Evolutionary conservation across 1,140 invertebrate genomes (phyloP).

Genomic region (Drosophila mauritiana): DNA sequence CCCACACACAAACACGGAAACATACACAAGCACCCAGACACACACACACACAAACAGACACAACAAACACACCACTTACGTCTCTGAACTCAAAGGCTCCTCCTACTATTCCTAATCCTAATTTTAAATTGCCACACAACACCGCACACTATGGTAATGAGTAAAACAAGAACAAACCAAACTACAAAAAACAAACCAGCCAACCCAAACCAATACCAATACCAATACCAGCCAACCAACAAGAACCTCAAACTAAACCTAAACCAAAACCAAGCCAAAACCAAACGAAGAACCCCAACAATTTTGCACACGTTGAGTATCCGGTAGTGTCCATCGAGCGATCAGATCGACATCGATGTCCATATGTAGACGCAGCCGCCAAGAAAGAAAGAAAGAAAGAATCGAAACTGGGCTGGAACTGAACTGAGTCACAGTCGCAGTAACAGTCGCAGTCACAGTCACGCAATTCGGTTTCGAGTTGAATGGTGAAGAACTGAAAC

Average conservation of each 20-base stretch:
- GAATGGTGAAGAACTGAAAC: slow-evolving; percentile 8
- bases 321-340: slow-evolving; percentile 20
- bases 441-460: not conserved
- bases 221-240: slow-evolving; percentile 24
- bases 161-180: slow-evolving; percentile 57
- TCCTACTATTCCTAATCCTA: slow-evolving; percentile 28
- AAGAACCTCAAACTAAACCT: slow-evolving; percentile 28
- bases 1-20: slow-evolving; percentile 30
- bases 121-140: slow-evolving; percentile 63
- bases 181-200: slow-evolving; percentile 20
- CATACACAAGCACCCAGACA: slow-evolving; percentile 14
- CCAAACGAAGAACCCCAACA: slow-evolving; percentile 23
- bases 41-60: slow-evolving; percentile 16
- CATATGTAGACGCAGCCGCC: not conserved
- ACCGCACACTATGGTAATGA: slow-evolving; percentile 63
- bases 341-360: slow-evolving; percentile 32
- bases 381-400: slow-evolving; percentile 15
- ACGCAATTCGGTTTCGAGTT: slow-evolving; percentile 23
- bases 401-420: slow-evolving; percentile 1
- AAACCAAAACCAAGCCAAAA: slow-evolving; percentile 9
- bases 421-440: not conserved
- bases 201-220: slow-evolving; percentile 21
- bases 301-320: slow-evolving; percentile 39
- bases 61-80: slow-evolving; percentile 31
- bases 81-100: slow-evolving; percentile 38